Base-by-base conservation (phyloP, 1,140 invertebrate genomes). In the Whitmania pigra region DNA sequence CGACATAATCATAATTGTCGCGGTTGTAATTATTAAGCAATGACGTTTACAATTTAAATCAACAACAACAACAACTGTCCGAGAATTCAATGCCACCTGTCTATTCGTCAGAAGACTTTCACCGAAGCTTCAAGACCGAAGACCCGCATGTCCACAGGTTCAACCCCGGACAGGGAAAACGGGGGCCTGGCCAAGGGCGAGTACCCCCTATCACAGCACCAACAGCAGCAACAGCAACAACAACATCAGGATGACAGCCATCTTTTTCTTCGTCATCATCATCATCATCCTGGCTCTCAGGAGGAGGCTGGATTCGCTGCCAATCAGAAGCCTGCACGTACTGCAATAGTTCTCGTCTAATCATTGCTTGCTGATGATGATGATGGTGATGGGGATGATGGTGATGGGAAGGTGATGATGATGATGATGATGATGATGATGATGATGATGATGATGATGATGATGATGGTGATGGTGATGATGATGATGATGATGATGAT, bases 121-220 rank as follows among this genome's bases (percentile, higher is more conserved):
- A 27, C 71, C 25, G 49, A 57, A 66, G 31, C n/a, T 2, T 27
- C 71, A 0, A 31, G 60, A 22, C 49, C 57, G 54, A 67, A 69
- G 25, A 66, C 60, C n/a, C 6, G 73, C 2, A 60, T 31, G 20
- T 72, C 71, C 27, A 69, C 69, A 5, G 70, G 63, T 22, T 25
- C 31, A n/a, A 66, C 72, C 31, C 53, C 55, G 20, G 67, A 73
- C 54, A 60, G 71, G 71, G 54, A 75, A 67, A 73, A 76, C 67
- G 71, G 73, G 36, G 71, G 71, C 0, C 63, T 74, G 29, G 43
- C 57, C 22, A 68, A 68, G 36, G 29, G 57, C 15, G 57, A 63
- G 57, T 63, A 63, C 20, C 57, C 57, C 57, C 22, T 63, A 13
- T 17, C 57, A 6, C 57, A 22, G 22, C 29, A 22, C 18, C 29